These are phyloP conservation scores for Saiga tatarica DNA, from an alignment of 2,113 vertebrate genomes.

Conservation along the genomic window DNA sequence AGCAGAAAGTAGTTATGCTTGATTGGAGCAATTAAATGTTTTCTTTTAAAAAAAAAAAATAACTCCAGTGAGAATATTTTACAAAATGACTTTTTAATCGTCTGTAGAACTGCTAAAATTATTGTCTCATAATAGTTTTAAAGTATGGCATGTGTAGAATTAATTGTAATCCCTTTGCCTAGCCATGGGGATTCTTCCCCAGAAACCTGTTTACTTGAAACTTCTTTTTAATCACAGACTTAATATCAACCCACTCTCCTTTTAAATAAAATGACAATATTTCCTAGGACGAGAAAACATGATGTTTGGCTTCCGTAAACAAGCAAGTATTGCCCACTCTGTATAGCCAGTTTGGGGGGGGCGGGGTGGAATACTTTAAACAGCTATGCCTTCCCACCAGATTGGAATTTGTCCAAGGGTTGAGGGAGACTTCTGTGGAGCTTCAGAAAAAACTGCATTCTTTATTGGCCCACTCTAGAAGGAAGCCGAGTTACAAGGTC, in stretches of 20 bases:
- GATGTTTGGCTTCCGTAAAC: background rate
- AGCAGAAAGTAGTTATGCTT: constrained; percentile 91
- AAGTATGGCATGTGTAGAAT: constrained; percentile 86
- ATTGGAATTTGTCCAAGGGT: background rate
- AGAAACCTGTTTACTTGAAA: constrained; percentile 78
- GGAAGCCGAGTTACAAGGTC: background rate
- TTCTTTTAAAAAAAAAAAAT: constrained; percentile 83
- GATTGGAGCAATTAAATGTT: constrained; percentile 97
- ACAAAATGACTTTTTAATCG: constrained; percentile 99
- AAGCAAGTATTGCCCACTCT: background rate
- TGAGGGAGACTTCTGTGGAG: too few species aligned
- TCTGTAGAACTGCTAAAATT: constrained; percentile 88
- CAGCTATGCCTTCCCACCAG: background rate
- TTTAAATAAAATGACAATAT: background rate
- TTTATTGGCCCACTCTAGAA: background rate
- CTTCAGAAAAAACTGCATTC: background rate
- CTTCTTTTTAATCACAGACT: constrained; percentile 76
- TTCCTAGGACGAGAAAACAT: constrained; percentile 30
- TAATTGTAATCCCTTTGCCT: constrained; percentile 69
- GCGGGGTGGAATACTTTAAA: background rate
- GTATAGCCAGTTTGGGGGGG: background rate
- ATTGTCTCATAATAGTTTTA: constrained; percentile 89
- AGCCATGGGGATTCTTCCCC: constrained; percentile 62
- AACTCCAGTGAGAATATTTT: constrained; percentile 96
- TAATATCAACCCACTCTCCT: background rate